Conservation (phyloP, 1,140 invertebrate genomes). For the Batillaria attramentaria region DNA sequence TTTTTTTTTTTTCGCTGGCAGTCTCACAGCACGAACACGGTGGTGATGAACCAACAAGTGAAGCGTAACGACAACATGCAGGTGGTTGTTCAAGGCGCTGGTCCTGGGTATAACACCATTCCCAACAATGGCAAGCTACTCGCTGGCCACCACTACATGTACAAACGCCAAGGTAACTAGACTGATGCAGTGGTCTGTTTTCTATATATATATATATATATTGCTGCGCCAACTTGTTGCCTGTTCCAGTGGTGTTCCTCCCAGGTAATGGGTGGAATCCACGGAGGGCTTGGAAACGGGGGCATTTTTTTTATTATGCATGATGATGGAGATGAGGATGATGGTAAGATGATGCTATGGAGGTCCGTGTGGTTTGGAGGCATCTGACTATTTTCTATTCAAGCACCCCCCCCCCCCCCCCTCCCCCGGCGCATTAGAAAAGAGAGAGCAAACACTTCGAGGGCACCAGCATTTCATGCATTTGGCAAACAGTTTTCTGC, state of each 20-base stretch:
- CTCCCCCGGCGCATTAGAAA: background rate
- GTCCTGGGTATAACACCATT: conserved; percentile 1
- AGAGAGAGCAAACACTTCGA: background rate
- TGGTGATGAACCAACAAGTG: background rate
- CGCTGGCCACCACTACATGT: conserved; percentile 9
- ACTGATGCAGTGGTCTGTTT: background rate
- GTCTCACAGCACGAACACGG: conserved; percentile 1
- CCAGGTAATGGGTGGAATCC: background rate
- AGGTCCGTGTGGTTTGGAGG: no score
- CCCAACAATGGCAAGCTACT: background rate
- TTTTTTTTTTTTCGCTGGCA: background rate
- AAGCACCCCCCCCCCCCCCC: no score
- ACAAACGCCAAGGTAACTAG: conserved; percentile 17
- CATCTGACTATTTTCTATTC: background rate
- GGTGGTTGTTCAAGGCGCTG: conserved; percentile 23
- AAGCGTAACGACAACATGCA: background rate
- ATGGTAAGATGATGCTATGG: background rate
- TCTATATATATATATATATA: no score
- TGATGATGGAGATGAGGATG: background rate
- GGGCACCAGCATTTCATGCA: background rate
- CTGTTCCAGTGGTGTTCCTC: background rate
- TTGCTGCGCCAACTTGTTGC: no score
- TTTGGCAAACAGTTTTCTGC: background rate
- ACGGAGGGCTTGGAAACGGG: no score
- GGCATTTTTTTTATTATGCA: background rate